Evolutionary conservation across 2,113 vertebrate species (phyloP).

Genomic region (Pipa parva): DNA sequence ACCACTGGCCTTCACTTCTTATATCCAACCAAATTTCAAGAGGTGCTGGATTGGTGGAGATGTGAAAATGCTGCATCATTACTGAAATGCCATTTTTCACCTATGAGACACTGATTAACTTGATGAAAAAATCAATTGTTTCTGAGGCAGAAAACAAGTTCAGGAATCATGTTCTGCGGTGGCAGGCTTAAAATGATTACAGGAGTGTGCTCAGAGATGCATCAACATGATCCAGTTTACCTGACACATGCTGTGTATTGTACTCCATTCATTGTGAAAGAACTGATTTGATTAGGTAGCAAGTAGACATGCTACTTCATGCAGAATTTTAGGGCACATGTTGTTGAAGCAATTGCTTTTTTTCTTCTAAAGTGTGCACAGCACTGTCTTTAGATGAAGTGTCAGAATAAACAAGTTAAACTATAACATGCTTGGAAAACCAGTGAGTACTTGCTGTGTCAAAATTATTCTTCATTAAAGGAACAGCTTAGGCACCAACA

Average conservation of each 20-base stretch:
- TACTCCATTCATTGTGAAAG: neutral
- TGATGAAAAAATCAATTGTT: slow-evolving; percentile 26
- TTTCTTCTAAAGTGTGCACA: no score
- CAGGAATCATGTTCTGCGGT: neutral
- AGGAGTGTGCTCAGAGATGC: neutral
- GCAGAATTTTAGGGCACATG: no score
- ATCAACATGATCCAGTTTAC: neutral
- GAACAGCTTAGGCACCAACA: no score
- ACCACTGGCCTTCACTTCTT: slow-evolving; percentile 9
- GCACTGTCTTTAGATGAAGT: no score
- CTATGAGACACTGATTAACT: slow-evolving; percentile 23
- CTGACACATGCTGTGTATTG: neutral
- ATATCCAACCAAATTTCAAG: slow-evolving; percentile 19
- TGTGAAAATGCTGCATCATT: slow-evolving; percentile 13
- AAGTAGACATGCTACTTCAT: neutral
- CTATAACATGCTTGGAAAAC: no score
- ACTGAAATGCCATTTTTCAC: slow-evolving; percentile 16
- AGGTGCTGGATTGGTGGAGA: slow-evolving; percentile 1
- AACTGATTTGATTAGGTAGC: slow-evolving; percentile 3
- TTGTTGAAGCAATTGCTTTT: no score
- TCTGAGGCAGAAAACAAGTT: neutral
- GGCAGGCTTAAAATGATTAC: neutral
- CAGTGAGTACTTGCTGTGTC: no score
- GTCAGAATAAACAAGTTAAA: no score
- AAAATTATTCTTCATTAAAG: no score